These are phyloP conservation scores for Ips nitidus DNA, from an alignment of 1,140 invertebrate genomes.

Conservation along the genomic window DNA sequence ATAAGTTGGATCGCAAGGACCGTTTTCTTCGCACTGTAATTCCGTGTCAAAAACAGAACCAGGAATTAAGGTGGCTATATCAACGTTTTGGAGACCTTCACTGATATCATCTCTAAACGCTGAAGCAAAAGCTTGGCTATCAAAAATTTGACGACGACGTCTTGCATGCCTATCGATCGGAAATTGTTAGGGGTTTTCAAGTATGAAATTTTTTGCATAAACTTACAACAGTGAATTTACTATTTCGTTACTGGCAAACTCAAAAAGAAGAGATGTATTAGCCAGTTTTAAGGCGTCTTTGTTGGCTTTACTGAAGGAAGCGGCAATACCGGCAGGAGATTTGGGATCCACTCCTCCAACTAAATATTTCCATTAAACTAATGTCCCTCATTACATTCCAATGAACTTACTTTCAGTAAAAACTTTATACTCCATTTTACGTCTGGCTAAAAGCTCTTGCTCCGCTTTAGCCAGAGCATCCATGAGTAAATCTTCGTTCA, in stretches of 20 bases:
- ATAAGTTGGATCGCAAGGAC: constrained; percentile 74
- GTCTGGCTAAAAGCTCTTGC: constrained; percentile 68
- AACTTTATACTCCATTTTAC: constrained; percentile 74
- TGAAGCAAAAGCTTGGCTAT: constrained; percentile 63
- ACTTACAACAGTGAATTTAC: constrained; percentile 65
- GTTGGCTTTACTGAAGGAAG: constrained; percentile 86
- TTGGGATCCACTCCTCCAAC: constrained; percentile 78
- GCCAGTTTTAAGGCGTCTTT: constrained; percentile 77
- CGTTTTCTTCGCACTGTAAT: constrained; percentile 64
- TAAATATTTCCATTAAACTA: constrained; percentile 45
- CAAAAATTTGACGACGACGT: constrained; percentile 72
- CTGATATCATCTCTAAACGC: constrained; percentile 69
- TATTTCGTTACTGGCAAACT: constrained; percentile 83
- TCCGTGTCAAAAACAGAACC: constrained; percentile 51
- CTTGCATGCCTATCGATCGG: constrained; percentile 53
- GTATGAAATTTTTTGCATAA: background rate
- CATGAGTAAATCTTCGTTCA: constrained; percentile 59
- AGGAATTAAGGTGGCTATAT: constrained; percentile 61
- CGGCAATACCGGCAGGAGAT: constrained; percentile 79
- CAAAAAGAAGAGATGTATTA: constrained; percentile 83
- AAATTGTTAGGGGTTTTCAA: background rate
- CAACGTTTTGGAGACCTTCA: constrained; percentile 72
- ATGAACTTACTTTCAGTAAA: constrained; percentile 63
- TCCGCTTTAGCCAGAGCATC: constrained; percentile 74
- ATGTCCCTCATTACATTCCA: background rate